These are phyloP conservation scores for Cybosia mesomella DNA, from an alignment of 2,888 invertebrate genomes.

Conservation along the genomic window DNA sequence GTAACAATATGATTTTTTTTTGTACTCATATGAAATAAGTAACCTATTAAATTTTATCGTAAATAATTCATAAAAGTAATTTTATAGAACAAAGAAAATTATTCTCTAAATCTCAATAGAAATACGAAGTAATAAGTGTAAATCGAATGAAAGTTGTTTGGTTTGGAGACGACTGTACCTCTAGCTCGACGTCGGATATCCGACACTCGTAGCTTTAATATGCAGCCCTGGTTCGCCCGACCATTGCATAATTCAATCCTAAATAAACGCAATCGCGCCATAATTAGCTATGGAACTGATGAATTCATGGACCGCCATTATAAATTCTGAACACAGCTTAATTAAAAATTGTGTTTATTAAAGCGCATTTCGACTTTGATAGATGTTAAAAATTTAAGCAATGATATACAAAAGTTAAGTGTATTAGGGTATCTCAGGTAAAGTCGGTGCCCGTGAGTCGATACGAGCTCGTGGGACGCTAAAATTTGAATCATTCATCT, in stretches of 20 bases:
- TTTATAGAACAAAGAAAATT: not conserved
- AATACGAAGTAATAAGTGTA: constrained; percentile 8
- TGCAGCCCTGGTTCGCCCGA: constrained; percentile 65
- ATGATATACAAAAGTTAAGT: constrained; percentile 44
- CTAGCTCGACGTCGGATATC: constrained; percentile 78
- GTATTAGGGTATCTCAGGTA: constrained; percentile 72
- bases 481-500: constrained; percentile 84
- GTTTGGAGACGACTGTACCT: constrained; percentile 66
- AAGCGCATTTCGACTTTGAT: constrained; percentile 54
- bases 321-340: constrained; percentile 68
- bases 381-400: constrained; percentile 45
- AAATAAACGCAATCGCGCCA: constrained; percentile 78
- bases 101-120: not conserved
- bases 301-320: constrained; percentile 73
- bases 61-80: not conserved
- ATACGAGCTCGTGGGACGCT: constrained; percentile 62
- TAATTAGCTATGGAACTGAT: constrained; percentile 82
- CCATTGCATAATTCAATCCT: constrained; percentile 79
- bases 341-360: constrained; percentile 70
- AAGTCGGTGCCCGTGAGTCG: constrained; percentile 39
- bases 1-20: constrained; percentile 19
- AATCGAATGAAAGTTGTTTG: constrained; percentile 7
- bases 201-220: constrained; percentile 80
- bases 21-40: not conserved
- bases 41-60: not conserved